A percentile compares a stretch with the other conserved stretches of the same genome.
phyloP scores from a whole-genome alignment of 2,888 invertebrate genomes.

The Seira ritae region DNA sequence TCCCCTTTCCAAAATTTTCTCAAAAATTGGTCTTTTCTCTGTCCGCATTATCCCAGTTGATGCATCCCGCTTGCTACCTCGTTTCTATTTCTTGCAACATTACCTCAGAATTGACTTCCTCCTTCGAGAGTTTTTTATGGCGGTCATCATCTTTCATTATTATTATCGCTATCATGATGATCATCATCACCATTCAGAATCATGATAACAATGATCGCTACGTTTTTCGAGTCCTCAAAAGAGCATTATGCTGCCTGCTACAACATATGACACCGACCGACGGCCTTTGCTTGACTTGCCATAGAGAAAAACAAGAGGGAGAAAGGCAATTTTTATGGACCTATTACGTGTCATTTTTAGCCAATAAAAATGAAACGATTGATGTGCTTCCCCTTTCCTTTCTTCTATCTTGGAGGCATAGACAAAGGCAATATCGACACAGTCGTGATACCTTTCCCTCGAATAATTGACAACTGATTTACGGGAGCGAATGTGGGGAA shows the following conservation, averaged over 20 bases:
- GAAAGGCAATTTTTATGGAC: constrained; percentile 36
- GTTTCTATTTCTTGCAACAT: constrained; percentile 17
- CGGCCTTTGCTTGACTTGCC: too few species aligned
- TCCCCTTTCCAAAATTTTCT: constrained; percentile 8
- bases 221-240: too few species aligned
- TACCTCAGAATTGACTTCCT: not conserved
- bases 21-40: constrained; percentile 1
- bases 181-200: too few species aligned
- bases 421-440: not conserved
- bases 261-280: too few species aligned
- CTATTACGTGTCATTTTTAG: constrained; percentile 53
- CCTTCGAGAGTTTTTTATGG: constrained; percentile 37
- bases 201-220: too few species aligned
- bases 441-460: too few species aligned
- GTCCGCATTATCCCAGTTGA: constrained; percentile 23
- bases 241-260: too few species aligned
- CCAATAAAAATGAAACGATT: constrained; percentile 53
- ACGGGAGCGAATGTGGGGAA: not conserved
- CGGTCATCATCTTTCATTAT: constrained; percentile 61
- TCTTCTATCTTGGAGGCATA: not conserved
- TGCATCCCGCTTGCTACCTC: constrained; percentile 13
- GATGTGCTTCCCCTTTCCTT: constrained; percentile 29
- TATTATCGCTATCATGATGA: constrained; percentile 34
- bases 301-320: not conserved
- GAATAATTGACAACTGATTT: constrained; percentile 15